A percentile compares a stretch with the other conserved stretches of the same genome.
These are phyloP conservation scores for Ariopsis seemanni DNA, from an alignment of 2,113 vertebrate genomes.

Conservation along the genomic window DNA sequence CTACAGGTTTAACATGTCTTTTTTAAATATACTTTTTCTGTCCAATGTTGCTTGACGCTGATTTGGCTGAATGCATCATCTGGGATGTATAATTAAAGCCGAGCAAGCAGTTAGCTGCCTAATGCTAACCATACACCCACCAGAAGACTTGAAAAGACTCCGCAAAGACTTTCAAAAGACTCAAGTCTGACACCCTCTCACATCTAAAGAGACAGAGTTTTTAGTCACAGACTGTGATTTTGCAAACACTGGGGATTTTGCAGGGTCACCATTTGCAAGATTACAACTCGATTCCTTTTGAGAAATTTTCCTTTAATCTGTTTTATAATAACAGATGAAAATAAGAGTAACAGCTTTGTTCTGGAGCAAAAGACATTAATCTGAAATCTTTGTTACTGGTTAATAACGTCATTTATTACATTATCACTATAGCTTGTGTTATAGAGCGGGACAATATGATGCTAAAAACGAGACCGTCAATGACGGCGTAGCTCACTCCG, in stretches of 20 bases:
- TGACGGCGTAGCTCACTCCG: too few species aligned
- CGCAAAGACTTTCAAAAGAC: too few species aligned
- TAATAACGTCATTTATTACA: background rate
- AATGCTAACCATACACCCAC: background rate
- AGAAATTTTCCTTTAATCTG: too few species aligned
- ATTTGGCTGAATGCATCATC: background rate
- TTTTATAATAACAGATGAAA: background rate
- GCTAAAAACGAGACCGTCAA: too few species aligned
- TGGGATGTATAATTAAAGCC: background rate
- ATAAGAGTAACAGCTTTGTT: background rate
- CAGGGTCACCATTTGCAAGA: too few species aligned
- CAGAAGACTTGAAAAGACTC: too few species aligned
- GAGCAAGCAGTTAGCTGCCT: background rate
- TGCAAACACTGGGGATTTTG: too few species aligned
- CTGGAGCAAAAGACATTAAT: background rate
- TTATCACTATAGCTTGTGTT: background rate
- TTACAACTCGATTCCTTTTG: too few species aligned
- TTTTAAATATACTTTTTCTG: background rate
- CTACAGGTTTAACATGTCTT: background rate
- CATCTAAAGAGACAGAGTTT: too few species aligned
- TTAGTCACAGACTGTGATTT: too few species aligned
- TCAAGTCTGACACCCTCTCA: too few species aligned
- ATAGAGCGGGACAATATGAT: background rate
- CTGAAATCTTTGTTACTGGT: background rate
- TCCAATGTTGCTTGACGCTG: background rate